A percentile compares a stretch with the other conserved stretches of the same genome.
phyloP scores from a whole-genome alignment of 1,140 invertebrate species.

The Sipha flava region DNA sequence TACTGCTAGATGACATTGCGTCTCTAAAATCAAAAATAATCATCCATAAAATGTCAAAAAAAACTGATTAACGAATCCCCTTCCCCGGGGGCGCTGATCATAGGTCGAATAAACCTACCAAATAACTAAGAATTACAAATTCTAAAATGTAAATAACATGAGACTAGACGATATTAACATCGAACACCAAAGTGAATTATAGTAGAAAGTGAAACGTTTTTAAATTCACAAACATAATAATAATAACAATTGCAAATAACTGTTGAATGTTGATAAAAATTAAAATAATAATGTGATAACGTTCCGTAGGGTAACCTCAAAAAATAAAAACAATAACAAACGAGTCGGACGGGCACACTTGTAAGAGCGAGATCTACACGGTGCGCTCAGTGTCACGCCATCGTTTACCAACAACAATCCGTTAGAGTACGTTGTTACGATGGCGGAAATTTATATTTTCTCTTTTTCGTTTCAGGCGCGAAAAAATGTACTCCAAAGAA shows the following conservation, averaged over 20 bases:
- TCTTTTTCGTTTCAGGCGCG: background rate
- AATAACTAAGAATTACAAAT: too few relatives aligned
- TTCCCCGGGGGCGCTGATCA: too few relatives aligned
- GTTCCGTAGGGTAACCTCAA: background rate
- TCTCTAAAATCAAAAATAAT: conserved; percentile 41
- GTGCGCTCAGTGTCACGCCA: background rate
- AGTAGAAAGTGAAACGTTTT: too few relatives aligned
- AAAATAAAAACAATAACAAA: background rate
- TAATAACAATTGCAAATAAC: background rate
- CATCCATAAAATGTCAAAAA: too few relatives aligned
- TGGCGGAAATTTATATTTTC: background rate
- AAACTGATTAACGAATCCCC: too few relatives aligned
- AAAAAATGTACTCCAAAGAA: conserved; percentile 15
- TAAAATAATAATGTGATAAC: conserved; percentile 35
- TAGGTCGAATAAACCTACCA: too few relatives aligned
- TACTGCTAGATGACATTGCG: conserved; percentile 38
- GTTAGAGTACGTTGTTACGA: background rate
- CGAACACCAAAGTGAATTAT: too few relatives aligned
- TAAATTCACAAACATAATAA: background rate
- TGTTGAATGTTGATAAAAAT: too few relatives aligned
- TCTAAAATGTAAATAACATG: too few relatives aligned
- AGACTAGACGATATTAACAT: too few relatives aligned
- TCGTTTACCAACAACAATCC: background rate
- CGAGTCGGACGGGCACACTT: background rate
- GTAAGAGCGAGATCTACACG: background rate